Evolutionary conservation across 1,140 invertebrate genomes (phyloP).

Genomic region (Diorhabda elongata): DNA sequence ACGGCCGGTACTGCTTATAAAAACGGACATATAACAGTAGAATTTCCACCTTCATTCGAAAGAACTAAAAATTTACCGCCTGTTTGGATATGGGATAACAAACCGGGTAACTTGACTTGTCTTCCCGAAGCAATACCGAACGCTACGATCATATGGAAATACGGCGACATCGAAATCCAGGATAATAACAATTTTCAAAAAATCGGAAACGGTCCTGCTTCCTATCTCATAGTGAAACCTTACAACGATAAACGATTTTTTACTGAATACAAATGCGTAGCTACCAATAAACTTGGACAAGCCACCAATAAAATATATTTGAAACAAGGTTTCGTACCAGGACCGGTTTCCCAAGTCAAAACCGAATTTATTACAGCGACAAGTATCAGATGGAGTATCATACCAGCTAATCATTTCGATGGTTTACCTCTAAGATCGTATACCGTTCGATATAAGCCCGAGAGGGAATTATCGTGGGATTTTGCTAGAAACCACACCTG

Average conservation of each 20-base stretch:
- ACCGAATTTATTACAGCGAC: constrained; percentile 72
- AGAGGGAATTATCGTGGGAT: constrained; percentile 62
- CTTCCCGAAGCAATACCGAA: constrained; percentile 87
- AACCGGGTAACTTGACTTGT: constrained; percentile 80
- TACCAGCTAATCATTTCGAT: constrained; percentile 64
- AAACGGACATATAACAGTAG: constrained; percentile 78
- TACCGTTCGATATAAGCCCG: constrained; percentile 70
- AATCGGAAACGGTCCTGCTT: constrained; percentile 63
- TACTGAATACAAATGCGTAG: constrained; percentile 76
- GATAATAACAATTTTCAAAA: constrained; percentile 58
- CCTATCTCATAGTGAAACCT: constrained; percentile 65
- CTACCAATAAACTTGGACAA: constrained; percentile 70
- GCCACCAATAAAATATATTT: constrained; percentile 64
- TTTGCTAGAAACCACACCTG: constrained; percentile 67
- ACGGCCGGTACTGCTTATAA: constrained; percentile 66
- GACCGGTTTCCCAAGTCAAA: constrained; percentile 54
- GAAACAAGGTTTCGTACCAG: constrained; percentile 63
- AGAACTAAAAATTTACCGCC: constrained; percentile 64
- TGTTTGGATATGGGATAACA: constrained; percentile 75
- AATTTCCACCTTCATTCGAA: constrained; percentile 76
- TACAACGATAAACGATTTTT: constrained; percentile 57
- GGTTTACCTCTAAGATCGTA: constrained; percentile 71
- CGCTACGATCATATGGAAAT: constrained; percentile 82
- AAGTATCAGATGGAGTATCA: constrained; percentile 73
- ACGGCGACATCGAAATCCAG: constrained; percentile 46